A percentile compares a stretch with the other conserved stretches of the same genome.
These are phyloP conservation scores for Platypus cylindrus DNA, from an alignment of 2,888 invertebrate species.

Conservation along the genomic window DNA sequence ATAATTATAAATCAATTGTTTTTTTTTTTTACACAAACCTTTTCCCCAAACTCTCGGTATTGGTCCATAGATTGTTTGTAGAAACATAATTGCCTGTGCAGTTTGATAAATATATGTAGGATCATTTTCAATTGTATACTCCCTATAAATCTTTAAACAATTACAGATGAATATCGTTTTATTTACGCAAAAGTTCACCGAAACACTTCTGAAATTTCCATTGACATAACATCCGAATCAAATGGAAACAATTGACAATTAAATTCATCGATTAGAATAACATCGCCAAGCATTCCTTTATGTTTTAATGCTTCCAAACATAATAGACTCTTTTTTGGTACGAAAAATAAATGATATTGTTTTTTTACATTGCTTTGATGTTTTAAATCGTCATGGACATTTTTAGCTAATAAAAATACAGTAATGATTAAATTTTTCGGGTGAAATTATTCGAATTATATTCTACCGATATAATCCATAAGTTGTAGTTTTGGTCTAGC, in stretches of 20 bases:
- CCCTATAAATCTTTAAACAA: slow-evolving; percentile 37
- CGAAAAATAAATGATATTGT: slow-evolving; percentile 80
- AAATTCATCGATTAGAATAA: slow-evolving; percentile 70
- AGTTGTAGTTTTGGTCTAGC: slow-evolving; percentile 65
- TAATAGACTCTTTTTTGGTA: slow-evolving; percentile 73
- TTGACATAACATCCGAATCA: slow-evolving; percentile 83
- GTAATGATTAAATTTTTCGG: not conserved
- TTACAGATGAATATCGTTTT: not conserved
- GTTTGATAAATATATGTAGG: slow-evolving; percentile 77
- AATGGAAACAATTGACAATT: slow-evolving; percentile 81
- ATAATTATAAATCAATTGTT: not conserved
- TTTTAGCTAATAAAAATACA: slow-evolving; percentile 44
- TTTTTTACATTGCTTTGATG: slow-evolving; percentile 39
- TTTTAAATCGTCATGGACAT: slow-evolving; percentile 42
- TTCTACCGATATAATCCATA: slow-evolving; percentile 56
- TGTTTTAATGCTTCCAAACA: slow-evolving; percentile 79
- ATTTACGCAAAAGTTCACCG: slow-evolving; percentile 37
- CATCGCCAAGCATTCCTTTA: slow-evolving; percentile 65
- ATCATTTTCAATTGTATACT: slow-evolving; percentile 80
- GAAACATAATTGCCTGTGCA: slow-evolving; percentile 71
- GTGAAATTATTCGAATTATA: not conserved
- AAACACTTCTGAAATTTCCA: slow-evolving; percentile 74
- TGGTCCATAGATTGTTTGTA: slow-evolving; percentile 81
- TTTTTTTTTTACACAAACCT: slow-evolving; percentile 35
- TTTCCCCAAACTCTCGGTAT: slow-evolving; percentile 84